Evolutionary conservation across 2,113 vertebrate species (phyloP), one percentile per base, ranked within the genome.

Genomic region (Amphilophus citrinellus): DNA sequence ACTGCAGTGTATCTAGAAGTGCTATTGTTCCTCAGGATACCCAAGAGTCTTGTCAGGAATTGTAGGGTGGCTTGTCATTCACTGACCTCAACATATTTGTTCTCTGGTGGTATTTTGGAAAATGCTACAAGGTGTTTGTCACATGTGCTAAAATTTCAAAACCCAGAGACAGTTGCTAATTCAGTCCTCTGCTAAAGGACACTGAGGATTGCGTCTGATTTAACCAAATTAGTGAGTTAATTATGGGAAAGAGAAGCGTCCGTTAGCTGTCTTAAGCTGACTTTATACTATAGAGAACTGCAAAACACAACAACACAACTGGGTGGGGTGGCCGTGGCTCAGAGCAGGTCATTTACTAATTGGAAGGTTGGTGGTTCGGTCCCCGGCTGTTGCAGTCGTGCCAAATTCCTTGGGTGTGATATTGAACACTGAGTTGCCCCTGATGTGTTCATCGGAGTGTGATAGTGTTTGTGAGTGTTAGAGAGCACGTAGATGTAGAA

Each of bases 41-140:
- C 58, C 79, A 3, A 13, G 88, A 83, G 88, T 80, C 73, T 88
- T 88, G 94, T 90, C 86, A 91, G 82, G 57, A 83, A 89, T 53
- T 44, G 86, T 81, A 82, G 87, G 86, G 76, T 50, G 71, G 66
- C 87, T 89, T 93, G 93, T 92, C 92, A 92, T 91, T 93, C 90
- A 84, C 76, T 93, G 93, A 94, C 93, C 94, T 92, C 58, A 15
- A 87, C 83, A 77, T 79, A 50, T 80, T 87, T 90, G 65, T 73
- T 78, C 62, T 84, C 20, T 42, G 77, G 65, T 82, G 79, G 71
- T 80, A 79, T 89, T 91, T 84, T 77, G 22, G 56, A 84, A 86
- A 86, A 84, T 13, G 83, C 85, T 77, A 57, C 56, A 4, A 89
- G 79, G 81, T 73, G 83, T 84, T 85, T 88, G 60, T 59, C 60